phyloP scores from a whole-genome alignment of 2,888 invertebrate genomes.

The Muschampia plurimacula region DNA sequence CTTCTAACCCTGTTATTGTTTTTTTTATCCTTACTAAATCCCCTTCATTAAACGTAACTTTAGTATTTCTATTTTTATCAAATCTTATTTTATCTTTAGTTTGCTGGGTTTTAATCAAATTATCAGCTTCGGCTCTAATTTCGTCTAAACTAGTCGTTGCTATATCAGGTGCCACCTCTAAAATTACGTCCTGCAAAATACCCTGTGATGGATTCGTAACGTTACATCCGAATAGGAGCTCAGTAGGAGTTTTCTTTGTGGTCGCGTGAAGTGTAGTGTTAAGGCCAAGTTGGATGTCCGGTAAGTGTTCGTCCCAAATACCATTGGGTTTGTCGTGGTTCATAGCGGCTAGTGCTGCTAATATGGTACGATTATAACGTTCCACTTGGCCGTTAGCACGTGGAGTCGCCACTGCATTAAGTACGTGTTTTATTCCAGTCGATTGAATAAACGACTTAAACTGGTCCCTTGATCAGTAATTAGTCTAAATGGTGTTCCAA shows the following conservation, averaged over 20 bases:
- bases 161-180: constrained; percentile 20
- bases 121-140: constrained; percentile 31
- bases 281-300: constrained; percentile 41
- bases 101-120: constrained; percentile 39
- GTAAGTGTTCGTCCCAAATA: constrained; percentile 35
- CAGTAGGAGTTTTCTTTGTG: constrained; percentile 37
- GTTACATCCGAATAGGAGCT: constrained; percentile 42
- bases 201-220: constrained; percentile 15
- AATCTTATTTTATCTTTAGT: constrained; percentile 36
- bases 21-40: constrained; percentile 44
- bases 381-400: constrained; percentile 10
- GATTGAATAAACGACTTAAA: constrained; percentile 29
- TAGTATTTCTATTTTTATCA: constrained; percentile 40
- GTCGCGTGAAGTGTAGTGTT: constrained; percentile 39
- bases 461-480: constrained; percentile 44
- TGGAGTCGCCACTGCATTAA: too few relatives aligned
- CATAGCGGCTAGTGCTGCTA: constrained; percentile 29
- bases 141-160: constrained; percentile 12
- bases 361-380: background rate
- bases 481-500: constrained; percentile 44
- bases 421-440: constrained; percentile 41
- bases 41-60: constrained; percentile 34
- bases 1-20: constrained; percentile 41
- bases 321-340: constrained; percentile 33
- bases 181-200: constrained; percentile 27